phyloP scores from a whole-genome alignment of 2,888 invertebrate species.

The Sinopyrophorus schimmeli region DNA sequence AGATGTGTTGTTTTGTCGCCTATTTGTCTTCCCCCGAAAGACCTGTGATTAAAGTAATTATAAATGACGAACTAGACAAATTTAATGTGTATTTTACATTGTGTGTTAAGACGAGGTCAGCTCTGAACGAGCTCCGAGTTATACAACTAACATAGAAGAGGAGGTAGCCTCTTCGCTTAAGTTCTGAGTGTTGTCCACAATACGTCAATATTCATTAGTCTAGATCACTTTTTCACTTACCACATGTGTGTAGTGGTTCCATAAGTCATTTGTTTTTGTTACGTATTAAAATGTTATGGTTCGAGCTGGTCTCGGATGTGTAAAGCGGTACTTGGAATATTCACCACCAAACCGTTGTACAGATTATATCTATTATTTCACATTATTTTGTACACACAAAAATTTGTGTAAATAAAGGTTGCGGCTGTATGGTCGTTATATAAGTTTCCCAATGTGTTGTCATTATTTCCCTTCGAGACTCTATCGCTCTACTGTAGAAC shows the following conservation, averaged over 20 bases:
- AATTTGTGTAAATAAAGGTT: constrained; percentile 55
- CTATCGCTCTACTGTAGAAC: no score
- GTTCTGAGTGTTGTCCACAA: constrained; percentile 47
- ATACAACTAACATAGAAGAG: constrained; percentile 39
- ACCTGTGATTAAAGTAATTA: constrained; percentile 46
- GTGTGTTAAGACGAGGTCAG: constrained; percentile 44
- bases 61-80: constrained; percentile 27
- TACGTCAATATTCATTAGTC: constrained; percentile 31
- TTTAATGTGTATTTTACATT: constrained; percentile 25
- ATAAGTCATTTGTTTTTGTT: constrained; percentile 27
- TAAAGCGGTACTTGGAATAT: constrained; percentile 41
- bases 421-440: constrained; percentile 47
- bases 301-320: constrained; percentile 51
- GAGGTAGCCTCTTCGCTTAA: constrained; percentile 48
- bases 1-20: constrained; percentile 38
- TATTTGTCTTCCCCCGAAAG: constrained; percentile 43
- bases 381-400: constrained; percentile 52
- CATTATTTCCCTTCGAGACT: no score
- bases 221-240: constrained; percentile 33
- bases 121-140: constrained; percentile 38
- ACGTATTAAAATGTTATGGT: constrained; percentile 34
- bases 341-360: constrained; percentile 41
- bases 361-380: constrained; percentile 46
- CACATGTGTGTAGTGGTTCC: constrained; percentile 29
- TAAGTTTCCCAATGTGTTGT: constrained; percentile 21